Percentiles rank a stretch among this genome's conserved stretches.
Conservation (phyloP, 2,797 vertebrate species). For the Anolis apletophallus region DNA sequence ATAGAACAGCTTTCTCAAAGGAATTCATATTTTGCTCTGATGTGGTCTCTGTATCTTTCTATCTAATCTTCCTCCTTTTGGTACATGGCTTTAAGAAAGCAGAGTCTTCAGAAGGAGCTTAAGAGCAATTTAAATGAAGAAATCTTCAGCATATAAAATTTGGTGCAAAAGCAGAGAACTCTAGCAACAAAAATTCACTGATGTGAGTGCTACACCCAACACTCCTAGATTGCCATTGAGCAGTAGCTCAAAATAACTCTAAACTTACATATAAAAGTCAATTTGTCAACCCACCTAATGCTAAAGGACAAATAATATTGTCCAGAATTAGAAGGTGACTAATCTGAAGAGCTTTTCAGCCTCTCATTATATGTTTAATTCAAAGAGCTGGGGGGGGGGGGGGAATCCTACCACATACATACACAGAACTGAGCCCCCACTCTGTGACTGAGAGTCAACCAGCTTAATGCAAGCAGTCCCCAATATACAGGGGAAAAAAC, state of each 20-base stretch:
- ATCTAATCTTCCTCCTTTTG: not conserved
- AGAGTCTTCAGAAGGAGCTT: not conserved
- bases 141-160: not conserved
- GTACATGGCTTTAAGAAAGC: not conserved
- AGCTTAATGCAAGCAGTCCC: not conserved
- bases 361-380: conserved; percentile 24
- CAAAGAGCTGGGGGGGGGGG: not conserved
- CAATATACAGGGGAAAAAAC: not conserved
- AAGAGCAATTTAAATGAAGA: not conserved
- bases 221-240: not conserved
- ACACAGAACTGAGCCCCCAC: not conserved
- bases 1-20: not conserved
- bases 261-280: conserved; percentile 67
- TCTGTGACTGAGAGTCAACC: not conserved
- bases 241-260: conserved; percentile 54
- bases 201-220: not conserved
- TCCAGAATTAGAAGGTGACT: conserved; percentile 54
- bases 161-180: not conserved
- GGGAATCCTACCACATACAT: not conserved
- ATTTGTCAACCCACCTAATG: conserved; percentile 56
- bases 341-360: conserved; percentile 58
- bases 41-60: not conserved
- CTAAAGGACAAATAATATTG: conserved; percentile 63
- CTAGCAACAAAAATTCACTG: too few species aligned
- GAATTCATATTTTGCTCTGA: not conserved